Evolutionary conservation across 2,113 vertebrate genomes (phyloP), one percentile per base, ranked within the genome.

Genomic region (Bubo blakistoni): DNA sequence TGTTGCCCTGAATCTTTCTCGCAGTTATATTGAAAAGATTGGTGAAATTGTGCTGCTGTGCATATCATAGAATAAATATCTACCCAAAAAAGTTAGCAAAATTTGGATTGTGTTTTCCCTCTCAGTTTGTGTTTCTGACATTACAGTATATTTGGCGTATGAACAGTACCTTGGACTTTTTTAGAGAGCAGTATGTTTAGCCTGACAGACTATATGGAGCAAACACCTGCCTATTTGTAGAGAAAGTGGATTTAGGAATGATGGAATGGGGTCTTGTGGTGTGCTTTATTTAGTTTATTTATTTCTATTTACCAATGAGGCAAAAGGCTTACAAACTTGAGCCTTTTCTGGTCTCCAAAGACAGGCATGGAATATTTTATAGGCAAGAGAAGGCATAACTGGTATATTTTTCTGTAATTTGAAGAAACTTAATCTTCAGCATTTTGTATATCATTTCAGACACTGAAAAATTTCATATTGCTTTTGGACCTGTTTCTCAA

Each of bases 301-400:
- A 95, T 94, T 97, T 82, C 51, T 92, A 86, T 96, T 97, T 95
- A 89, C 81, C 86, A 87, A 32, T 46, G 70, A 97, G 58, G 78
- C 40, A 91, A 94, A 93, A 92, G 85, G 52, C 59, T 82, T 93
- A 57, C 78, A 92, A 81, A 88, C 30, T 61, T 84, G 47, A 94
- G 66, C 51, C 42, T 93, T 78, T 83, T 85, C 80, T 80, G 32
- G 46, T 91, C 96, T 95, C 87, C 54, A 88, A 86, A 86, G 77
- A 44, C 51, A 95, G 36, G 34, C 44, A 73, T 21, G 44, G 61
- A 67, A 81, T 83, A 91, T 89, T 96, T 91, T 77, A 88, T 52
- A 74, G 66, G 49, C 59, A 94, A 87, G 55, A 72, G 59, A 92
- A 91, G 19, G 21, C 8, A 54, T 55, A 82, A 82, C n/a, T 85